A percentile compares a stretch with the other conserved stretches of the same genome.
These are phyloP conservation scores for Eubucco bourcierii DNA, from an alignment of 2,113 vertebrate species.

Conservation along the genomic window DNA sequence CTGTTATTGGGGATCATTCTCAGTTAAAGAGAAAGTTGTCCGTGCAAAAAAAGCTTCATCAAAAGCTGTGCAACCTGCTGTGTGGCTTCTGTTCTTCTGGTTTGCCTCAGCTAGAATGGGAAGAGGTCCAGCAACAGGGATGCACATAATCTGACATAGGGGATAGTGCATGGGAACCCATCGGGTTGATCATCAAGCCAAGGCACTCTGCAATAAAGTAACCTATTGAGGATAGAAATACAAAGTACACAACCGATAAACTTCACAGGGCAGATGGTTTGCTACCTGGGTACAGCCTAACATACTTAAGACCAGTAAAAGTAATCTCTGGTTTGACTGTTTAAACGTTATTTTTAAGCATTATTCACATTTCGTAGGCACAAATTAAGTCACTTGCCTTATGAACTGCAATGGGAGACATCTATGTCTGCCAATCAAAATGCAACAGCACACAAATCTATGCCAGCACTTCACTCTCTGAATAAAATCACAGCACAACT, in stretches of 20 bases:
- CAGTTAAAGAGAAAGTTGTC: not conserved
- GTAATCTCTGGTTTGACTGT: not conserved
- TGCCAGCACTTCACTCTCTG: not conserved
- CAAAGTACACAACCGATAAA: not conserved
- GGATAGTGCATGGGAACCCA: conserved; percentile 1
- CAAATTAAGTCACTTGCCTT: not conserved
- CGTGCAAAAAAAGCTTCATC: not conserved
- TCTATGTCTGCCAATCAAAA: not conserved
- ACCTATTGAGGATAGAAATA: not conserved
- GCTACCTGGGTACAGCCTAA: not conserved
- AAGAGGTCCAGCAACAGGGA: not conserved
- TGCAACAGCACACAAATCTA: not conserved
- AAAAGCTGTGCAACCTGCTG: conserved; percentile 23
- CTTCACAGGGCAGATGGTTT: not conserved
- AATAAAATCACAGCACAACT: not conserved
- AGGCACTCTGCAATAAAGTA: not conserved
- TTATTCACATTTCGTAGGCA: not conserved
- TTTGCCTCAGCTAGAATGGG: conserved; percentile 29
- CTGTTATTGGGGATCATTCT: not conserved
- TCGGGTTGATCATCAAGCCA: not conserved
- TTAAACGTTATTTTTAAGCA: not conserved
- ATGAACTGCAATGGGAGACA: not conserved
- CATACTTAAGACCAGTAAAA: not conserved
- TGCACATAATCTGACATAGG: not conserved
- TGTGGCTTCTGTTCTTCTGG: conserved; percentile 21